Evolutionary conservation across 2,797 vertebrate species (phyloP).

Genomic region (Siniperca obscura): DNA sequence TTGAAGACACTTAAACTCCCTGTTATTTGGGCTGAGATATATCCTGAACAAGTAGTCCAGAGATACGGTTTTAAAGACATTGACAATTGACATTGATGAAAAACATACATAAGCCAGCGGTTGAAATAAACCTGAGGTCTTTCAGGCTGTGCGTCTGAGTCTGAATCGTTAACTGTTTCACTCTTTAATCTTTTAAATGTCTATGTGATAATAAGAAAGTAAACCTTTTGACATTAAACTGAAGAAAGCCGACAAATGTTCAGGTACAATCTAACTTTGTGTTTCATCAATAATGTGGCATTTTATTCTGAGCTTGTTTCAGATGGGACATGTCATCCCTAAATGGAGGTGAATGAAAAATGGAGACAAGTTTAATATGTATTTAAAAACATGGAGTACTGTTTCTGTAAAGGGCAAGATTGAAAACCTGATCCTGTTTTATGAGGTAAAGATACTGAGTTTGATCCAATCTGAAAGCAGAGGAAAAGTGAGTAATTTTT

Average conservation of each 20-base stretch:
- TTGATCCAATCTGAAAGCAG: slow-evolving; percentile 43
- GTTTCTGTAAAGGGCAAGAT: slow-evolving; percentile 37
- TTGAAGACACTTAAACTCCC: slow-evolving; percentile 51
- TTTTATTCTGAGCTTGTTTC: slow-evolving; percentile 34
- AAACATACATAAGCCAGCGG: slow-evolving; percentile 28
- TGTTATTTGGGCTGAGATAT: slow-evolving; percentile 40
- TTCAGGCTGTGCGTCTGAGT: not conserved
- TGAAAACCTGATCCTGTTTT: slow-evolving; percentile 34
- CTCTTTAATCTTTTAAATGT: slow-evolving; percentile 9
- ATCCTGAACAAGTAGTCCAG: slow-evolving; percentile 40
- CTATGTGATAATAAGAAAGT: not conserved
- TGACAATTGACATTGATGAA: slow-evolving; percentile 41
- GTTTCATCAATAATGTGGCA: slow-evolving; percentile 23
- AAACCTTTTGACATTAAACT: slow-evolving; percentile 5
- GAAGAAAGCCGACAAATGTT: slow-evolving; percentile 26
- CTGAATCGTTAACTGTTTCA: slow-evolving; percentile 4
- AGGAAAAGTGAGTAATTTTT: slow-evolving; percentile 34
- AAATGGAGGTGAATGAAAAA: slow-evolving; percentile 29
- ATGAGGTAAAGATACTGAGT: slow-evolving; percentile 28
- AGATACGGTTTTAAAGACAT: slow-evolving; percentile 24
- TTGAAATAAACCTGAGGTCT: slow-evolving; percentile 14
- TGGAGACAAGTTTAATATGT: slow-evolving; percentile 17
- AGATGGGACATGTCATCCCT: slow-evolving; percentile 13
- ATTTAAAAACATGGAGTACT: slow-evolving; percentile 34
- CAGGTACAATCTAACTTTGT: not conserved